Percentiles rank a stretch among this genome's conserved stretches.
Conservation (phyloP, 2,113 vertebrate species). For the Morone saxatilis region DNA sequence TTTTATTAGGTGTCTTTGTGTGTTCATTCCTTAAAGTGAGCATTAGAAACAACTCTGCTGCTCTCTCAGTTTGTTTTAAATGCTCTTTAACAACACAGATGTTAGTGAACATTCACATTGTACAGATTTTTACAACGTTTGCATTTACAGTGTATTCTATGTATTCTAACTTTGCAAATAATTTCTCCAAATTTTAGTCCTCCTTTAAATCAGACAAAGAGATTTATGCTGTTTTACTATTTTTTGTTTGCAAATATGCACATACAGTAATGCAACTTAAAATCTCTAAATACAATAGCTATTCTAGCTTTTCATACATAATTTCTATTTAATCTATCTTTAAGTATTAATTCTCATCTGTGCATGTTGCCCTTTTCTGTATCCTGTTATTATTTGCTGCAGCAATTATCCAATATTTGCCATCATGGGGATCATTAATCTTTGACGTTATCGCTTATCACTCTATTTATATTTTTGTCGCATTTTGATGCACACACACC, state of each 20-base stretch:
- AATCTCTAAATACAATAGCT: not conserved
- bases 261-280: too few relatives aligned
- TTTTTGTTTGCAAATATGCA: too few relatives aligned
- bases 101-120: not conserved
- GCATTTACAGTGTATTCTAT: not conserved
- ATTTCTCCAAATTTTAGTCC: not conserved
- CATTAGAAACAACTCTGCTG: not conserved
- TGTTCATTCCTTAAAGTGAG: not conserved
- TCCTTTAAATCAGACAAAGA: too few relatives aligned
- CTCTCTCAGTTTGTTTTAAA: not conserved
- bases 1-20: not conserved
- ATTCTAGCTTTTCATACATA: not conserved
- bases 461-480: not conserved
- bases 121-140: not conserved
- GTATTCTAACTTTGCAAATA: not conserved
- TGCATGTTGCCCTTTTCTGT: not conserved
- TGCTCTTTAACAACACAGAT: not conserved
- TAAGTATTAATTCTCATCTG: not conserved
- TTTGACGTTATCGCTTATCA: not conserved
- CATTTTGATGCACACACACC: not conserved
- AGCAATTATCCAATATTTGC: conserved; percentile 3
- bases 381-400: not conserved
- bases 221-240: too few relatives aligned
- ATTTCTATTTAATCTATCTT: not conserved
- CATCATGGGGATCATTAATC: not conserved